These are phyloP conservation scores for Onychostruthus taczanowskii DNA, from an alignment of 2,113 vertebrate species.

Conservation along the genomic window DNA sequence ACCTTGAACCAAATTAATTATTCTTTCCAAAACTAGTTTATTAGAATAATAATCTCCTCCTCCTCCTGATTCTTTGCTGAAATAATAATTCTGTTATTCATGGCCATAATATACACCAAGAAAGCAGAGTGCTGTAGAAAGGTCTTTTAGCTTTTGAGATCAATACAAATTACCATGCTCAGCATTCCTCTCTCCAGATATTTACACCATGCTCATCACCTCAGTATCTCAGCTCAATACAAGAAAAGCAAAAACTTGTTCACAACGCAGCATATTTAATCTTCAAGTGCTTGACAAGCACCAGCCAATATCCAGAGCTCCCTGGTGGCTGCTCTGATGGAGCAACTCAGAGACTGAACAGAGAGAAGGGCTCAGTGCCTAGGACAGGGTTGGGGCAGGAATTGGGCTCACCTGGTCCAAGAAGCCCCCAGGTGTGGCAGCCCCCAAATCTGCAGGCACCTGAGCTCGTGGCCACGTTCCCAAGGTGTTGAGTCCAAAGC, in stretches of 20 bases:
- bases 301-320: constrained; percentile 6
- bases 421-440: rapidly evolving
- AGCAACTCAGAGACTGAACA: background rate
- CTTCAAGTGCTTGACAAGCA: constrained; percentile 28
- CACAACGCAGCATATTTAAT: background rate
- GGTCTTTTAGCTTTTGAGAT: background rate
- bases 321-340: background rate
- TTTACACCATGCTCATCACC: constrained; percentile 16
- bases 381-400: background rate
- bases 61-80: background rate
- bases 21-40: background rate
- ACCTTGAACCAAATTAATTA: background rate
- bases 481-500: rapidly evolving
- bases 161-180: constrained; percentile 28
- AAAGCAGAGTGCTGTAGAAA: background rate
- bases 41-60: background rate
- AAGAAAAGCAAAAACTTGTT: constrained; percentile 18
- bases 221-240: background rate
- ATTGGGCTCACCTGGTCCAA: background rate
- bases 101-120: background rate
- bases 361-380: rapidly evolving
- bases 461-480: rapidly evolving
- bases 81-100: background rate
- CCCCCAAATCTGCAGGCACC: background rate
- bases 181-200: background rate